Conservation (phyloP, 1,140 invertebrate species). For the Drosophila pseudoobscura region DNA sequence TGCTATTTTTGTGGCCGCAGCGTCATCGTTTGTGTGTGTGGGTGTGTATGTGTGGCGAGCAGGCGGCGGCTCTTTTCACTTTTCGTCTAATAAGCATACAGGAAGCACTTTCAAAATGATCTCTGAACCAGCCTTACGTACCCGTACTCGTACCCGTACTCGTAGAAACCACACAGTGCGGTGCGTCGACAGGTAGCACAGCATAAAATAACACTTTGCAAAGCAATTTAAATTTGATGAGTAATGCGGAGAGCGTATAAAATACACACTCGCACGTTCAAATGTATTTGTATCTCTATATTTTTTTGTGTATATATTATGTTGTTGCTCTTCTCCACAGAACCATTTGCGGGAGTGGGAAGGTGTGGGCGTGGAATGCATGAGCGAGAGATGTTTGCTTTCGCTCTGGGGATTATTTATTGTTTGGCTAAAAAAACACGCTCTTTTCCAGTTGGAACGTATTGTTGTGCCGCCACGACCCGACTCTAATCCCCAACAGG, state of each 20-base stretch:
- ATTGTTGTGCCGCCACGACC: too few species aligned
- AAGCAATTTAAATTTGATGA: constrained; percentile 66
- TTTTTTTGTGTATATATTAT: constrained; percentile 39
- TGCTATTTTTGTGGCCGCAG: constrained; percentile 72
- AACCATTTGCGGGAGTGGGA: constrained; percentile 29
- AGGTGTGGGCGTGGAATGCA: constrained; percentile 52
- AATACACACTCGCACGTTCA: not conserved
- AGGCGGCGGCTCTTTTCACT: constrained; percentile 63
- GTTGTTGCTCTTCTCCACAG: constrained; percentile 59
- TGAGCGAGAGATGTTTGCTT: constrained; percentile 35
- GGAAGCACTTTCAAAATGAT: constrained; percentile 69
- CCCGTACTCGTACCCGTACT: not conserved
- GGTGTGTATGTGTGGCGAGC: constrained; percentile 10
- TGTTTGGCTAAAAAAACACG: constrained; percentile 9
- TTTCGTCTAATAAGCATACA: constrained; percentile 79
- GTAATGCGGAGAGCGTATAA: constrained; percentile 45
- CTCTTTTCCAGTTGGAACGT: constrained; percentile 18
- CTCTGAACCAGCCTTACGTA: constrained; percentile 34
- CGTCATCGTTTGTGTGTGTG: constrained; percentile 55
- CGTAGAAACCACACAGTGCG: not conserved
- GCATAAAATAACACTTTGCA: constrained; percentile 67
- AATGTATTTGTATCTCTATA: constrained; percentile 5
- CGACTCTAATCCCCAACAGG: not conserved
- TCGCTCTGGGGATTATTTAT: constrained; percentile 27
- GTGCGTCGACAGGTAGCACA: constrained; percentile 56